Conservation (phyloP, 2,888 invertebrate genomes). For the Poecilus cupreus region DNA sequence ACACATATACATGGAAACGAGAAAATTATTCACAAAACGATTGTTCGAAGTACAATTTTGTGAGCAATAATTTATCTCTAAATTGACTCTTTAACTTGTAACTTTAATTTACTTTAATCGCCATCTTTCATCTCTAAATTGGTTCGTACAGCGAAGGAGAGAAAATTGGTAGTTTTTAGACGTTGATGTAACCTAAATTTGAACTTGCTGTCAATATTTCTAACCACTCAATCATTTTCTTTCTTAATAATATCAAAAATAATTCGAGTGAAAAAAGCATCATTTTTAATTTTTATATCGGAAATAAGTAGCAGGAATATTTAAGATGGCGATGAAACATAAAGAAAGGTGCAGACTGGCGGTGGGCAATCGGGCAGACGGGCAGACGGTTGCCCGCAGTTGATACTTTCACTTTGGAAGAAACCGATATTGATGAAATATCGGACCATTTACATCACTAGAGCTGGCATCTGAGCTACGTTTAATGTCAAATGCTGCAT, state of each 20-base stretch:
- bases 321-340: not conserved
- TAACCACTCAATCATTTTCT: not conserved
- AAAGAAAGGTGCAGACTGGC: not conserved
- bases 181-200: conserved; percentile 1
- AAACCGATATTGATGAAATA: conserved; percentile 25
- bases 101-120: conserved; percentile 32
- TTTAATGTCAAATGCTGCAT: conserved; percentile 26
- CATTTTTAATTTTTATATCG: conserved; percentile 3
- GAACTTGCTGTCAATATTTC: conserved; percentile 9
- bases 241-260: not conserved
- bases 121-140: not conserved
- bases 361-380: too few species aligned
- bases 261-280: not conserved
- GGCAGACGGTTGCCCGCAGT: not conserved
- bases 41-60: conserved; percentile 5
- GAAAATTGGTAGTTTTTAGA: conserved; percentile 10
- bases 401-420: not conserved
- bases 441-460: conserved; percentile 21
- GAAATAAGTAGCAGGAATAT: not conserved
- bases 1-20: conserved; percentile 19
- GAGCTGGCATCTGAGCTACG: conserved; percentile 3
- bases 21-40: conserved; percentile 39
- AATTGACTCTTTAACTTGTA: conserved; percentile 20
- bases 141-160: too few species aligned
- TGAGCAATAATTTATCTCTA: conserved; percentile 13